Evolutionary conservation across 2,797 vertebrate genomes (phyloP).

Genomic region (Trematomus bernacchii): DNA sequence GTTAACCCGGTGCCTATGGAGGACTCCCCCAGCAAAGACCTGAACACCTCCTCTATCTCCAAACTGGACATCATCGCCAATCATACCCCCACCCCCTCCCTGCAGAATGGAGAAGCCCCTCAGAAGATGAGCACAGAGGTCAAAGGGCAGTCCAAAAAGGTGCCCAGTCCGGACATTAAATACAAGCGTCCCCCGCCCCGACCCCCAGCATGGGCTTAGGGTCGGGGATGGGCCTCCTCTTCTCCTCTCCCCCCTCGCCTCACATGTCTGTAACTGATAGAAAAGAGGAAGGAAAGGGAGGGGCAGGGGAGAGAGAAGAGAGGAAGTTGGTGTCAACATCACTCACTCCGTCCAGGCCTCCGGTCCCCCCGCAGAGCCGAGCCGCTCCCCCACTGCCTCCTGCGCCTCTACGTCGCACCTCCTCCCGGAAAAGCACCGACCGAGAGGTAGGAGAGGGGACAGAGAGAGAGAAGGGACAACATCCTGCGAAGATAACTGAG

Average conservation of each 20-base stretch:
- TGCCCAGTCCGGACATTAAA: slow-evolving; percentile 43
- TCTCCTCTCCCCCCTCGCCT: slow-evolving; percentile 30
- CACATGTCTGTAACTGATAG: slow-evolving; percentile 51
- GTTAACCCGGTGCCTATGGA: slow-evolving; percentile 92
- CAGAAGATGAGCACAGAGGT: slow-evolving; percentile 34
- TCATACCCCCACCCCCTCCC: slow-evolving; percentile 30
- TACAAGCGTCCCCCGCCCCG: slow-evolving; percentile 83
- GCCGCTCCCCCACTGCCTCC: slow-evolving; percentile 65
- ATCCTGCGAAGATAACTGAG: slow-evolving; percentile 48
- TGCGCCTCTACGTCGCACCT: slow-evolving; percentile 66
- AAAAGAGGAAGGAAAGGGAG: slow-evolving; percentile 63
- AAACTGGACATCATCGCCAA: not conserved
- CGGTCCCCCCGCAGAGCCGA: slow-evolving; percentile 54
- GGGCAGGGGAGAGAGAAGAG: slow-evolving; percentile 49
- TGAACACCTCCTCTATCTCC: slow-evolving; percentile 47
- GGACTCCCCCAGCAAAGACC: slow-evolving; percentile 63
- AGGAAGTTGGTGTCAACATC: slow-evolving; percentile 61
- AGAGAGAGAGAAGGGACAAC: slow-evolving; percentile 66
- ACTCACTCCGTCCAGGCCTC: slow-evolving; percentile 66
- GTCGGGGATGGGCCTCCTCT: slow-evolving; percentile 45
- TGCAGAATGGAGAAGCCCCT: slow-evolving; percentile 65
- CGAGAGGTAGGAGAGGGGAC: slow-evolving; percentile 50
- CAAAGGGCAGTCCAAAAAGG: slow-evolving; percentile 37
- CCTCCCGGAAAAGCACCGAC: slow-evolving; percentile 54
- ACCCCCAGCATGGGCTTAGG: slow-evolving; percentile 74